A percentile compares a stretch with the other conserved stretches of the same genome.
phyloP scores from a whole-genome alignment of 1,140 invertebrate genomes.

The Bilobella aurantiaca region DNA sequence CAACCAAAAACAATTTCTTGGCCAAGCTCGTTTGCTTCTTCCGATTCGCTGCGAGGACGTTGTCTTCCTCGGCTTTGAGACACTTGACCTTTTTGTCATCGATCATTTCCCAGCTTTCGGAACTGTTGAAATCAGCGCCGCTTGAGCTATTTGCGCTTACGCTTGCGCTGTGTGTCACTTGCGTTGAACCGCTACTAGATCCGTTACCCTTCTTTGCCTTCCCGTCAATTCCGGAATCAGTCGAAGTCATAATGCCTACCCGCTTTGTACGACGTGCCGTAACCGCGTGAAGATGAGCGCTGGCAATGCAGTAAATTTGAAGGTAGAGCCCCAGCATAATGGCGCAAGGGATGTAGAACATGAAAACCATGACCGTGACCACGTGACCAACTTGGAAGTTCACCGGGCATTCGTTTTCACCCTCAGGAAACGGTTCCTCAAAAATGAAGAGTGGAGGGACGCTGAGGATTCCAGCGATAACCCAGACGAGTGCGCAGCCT shows the following conservation, averaged over 20 bases:
- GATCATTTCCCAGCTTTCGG: background rate
- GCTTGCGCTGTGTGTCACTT: no score
- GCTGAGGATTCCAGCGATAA: background rate
- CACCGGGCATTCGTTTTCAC: background rate
- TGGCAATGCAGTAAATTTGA: background rate
- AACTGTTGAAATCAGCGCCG: background rate
- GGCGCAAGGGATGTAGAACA: background rate
- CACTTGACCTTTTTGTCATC: background rate
- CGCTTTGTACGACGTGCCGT: background rate
- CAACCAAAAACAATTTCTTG: background rate
- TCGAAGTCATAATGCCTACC: background rate
- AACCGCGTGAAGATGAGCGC: background rate
- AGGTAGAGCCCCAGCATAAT: background rate
- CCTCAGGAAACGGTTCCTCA: background rate
- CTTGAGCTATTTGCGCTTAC: background rate
- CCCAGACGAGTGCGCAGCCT: background rate
- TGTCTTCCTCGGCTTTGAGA: background rate
- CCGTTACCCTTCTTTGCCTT: background rate
- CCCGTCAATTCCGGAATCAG: background rate
- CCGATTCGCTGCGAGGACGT: background rate
- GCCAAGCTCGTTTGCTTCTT: background rate
- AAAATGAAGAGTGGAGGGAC: background rate
- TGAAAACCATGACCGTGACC: background rate
- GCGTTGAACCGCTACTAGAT: background rate
- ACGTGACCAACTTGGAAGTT: conserved; percentile 1